Conservation (phyloP, 1,140 invertebrate genomes). For the Drosophila repleta region DNA sequence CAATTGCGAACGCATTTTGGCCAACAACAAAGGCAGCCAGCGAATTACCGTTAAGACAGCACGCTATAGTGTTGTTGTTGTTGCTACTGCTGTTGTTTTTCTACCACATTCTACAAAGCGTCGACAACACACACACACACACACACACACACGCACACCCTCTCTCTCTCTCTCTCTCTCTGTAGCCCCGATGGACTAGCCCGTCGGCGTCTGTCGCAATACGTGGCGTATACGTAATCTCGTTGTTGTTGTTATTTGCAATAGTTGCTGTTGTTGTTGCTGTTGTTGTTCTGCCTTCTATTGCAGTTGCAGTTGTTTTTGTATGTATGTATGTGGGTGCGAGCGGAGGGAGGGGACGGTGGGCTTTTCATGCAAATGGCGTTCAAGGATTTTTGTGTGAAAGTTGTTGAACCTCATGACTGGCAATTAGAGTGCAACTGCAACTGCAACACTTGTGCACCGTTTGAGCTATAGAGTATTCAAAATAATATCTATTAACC, state of each 20-base stretch:
- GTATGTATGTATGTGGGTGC: background rate
- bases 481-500: too few species aligned
- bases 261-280: conserved; percentile 25
- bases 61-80: conserved; percentile 16
- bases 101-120: conserved; percentile 54
- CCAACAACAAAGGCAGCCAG: conserved; percentile 13
- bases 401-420: conserved; percentile 83
- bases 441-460: conserved; percentile 54
- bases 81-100: conserved; percentile 31
- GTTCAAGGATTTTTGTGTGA: conserved; percentile 83
- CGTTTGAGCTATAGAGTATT: conserved; percentile 26
- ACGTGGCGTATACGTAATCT: conserved; percentile 78
- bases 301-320: conserved; percentile 47
- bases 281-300: conserved; percentile 35
- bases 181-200: conserved; percentile 3
- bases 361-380: conserved; percentile 74
- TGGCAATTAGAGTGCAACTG: conserved; percentile 72
- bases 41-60: conserved; percentile 43
- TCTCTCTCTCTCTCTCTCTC: background rate
- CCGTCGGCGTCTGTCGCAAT: conserved; percentile 56
- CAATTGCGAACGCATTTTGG: conserved; percentile 41
- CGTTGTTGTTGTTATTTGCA: conserved; percentile 45
- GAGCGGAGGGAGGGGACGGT: too few species aligned
- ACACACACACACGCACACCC: conserved; percentile 4
- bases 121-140: conserved; percentile 16